Evolutionary conservation across 2,113 vertebrate genomes (phyloP).

Genomic region (Pseudorasbora parva): DNA sequence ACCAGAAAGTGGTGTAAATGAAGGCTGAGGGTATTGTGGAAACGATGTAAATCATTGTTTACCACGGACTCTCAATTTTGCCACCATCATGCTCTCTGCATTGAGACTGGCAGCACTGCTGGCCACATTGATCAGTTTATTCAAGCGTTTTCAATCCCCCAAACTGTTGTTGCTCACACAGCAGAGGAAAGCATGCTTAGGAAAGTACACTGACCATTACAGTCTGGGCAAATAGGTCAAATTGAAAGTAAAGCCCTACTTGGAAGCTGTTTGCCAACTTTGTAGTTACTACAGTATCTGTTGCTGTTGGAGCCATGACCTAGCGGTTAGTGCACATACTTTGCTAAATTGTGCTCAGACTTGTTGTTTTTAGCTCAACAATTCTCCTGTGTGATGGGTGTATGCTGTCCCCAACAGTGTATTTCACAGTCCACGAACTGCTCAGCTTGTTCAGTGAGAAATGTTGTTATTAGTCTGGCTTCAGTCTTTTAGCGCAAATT

Average conservation of each 20-base stretch:
- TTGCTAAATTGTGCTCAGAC: neutral
- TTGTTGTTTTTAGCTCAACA: neutral
- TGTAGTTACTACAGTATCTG: neutral
- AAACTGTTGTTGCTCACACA: neutral
- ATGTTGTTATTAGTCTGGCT: constrained; percentile 44
- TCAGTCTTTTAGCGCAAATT: constrained; percentile 55
- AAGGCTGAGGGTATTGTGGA: neutral
- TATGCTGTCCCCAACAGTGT: constrained; percentile 16
- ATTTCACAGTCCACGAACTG: neutral
- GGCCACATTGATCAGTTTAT: neutral
- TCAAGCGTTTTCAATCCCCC: neutral
- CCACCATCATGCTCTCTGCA: neutral
- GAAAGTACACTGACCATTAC: neutral
- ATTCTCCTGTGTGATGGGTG: neutral
- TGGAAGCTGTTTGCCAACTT: neutral
- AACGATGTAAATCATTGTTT: neutral
- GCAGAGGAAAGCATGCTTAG: neutral
- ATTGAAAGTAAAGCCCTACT: neutral
- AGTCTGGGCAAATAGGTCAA: neutral
- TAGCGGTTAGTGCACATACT: neutral
- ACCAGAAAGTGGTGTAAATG: too few species aligned
- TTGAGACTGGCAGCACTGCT: neutral
- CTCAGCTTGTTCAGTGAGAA: neutral
- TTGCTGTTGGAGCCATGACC: constrained; percentile 1
- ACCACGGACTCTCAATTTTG: neutral